Base-by-base conservation (phyloP, 2,888 invertebrate genomes). In the Andrena bucephala region DNA sequence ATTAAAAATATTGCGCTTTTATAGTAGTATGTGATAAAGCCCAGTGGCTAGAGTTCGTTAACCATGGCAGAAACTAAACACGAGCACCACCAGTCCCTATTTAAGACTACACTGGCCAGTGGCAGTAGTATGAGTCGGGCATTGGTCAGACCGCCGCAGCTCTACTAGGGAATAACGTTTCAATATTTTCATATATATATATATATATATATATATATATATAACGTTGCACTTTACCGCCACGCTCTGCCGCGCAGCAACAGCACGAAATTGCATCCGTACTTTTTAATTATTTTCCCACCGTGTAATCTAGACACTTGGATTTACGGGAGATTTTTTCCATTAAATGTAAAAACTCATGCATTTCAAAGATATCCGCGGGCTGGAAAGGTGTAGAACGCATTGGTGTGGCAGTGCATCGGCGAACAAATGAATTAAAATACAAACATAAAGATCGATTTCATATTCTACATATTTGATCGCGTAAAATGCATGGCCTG, bases 341-440 rank as follows among this genome's bases (percentile, higher is more conserved):
- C 62, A 60, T 42, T 50, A 69, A 65, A 68, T 68, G 57, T 63
- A 62, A 42, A 72, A 80, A 68, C 73, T 81, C 80, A 65, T 81
- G 57, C 80, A 72, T 81, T 79, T 68, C 50, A 36, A 79, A 48
- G 42, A 31, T 50, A 24, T 62, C 50, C 24, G 24, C n/a, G 50
- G 29, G 31, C 42, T 33, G 24, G 57, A 2, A 16, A 60, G 10
- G 20, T 13, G 31, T 42, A 33, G 31, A 13, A 60, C n/a, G 6
- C 5, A 68, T 67, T 31, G 72, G 79, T 72, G 33, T n/a, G 27
- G 31, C 31, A 48, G 33, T n/a, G 24, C 29, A 36, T 24, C n/a
- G 27, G 33, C 29, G 31, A 20, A 27, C 50, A 65, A 42, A 81
- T 81, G 52, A 72, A 81, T 81, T 80, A 33, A 72, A 81, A 81